Base-by-base conservation (phyloP, 2,888 invertebrate species). In the Spodoptera littoralis region DNA sequence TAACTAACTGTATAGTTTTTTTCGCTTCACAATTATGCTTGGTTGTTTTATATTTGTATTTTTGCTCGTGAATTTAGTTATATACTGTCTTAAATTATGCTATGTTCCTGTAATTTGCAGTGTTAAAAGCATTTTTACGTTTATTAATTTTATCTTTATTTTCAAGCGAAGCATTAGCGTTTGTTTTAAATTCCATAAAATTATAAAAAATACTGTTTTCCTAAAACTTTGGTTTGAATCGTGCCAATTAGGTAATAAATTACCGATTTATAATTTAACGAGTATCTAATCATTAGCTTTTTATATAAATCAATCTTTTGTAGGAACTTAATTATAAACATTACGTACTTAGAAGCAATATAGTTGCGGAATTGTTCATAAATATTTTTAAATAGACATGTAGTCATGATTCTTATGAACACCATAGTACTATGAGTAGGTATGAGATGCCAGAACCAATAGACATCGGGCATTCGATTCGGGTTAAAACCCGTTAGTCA, bases 401-500 rank as follows among this genome's bases (percentile, higher is more conserved):
- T 50, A 30, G 62, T 70, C 65, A 70, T 77, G 55, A 49, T 71
- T 78, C 45, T 53, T 56, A 63, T 59, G 70, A 70, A 70, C 62
- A 74, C 57, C 58, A 75, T 62, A 73, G 65, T 48, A 57, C 68
- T 56, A 18, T 18, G 18, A 18, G 18, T 18, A 18, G 18, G 18
- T 18, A 68, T 66, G 43, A 60, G 55, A 49, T 64, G 56, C 50
- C 67, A 30, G 30, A 44, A 50, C 51, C 68, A 70, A 64, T 75
- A 66, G 60, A 65, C 57, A 52, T 48, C 63, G 68, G 75, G 65
- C 56, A 80, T 81, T 81, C 76, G 84, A 85, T 88, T 87, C 84
- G 82, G 77, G 72, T 67, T 74, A 83, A 84, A 85, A 83, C 83
- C 86, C 87, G 88, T 91, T 90, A 90, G 84, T 90, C 89, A 89